Evolutionary conservation across 1,140 invertebrate genomes (phyloP), one percentile per base, ranked within the genome.

Genomic region (Mycetomoellerius zeteki): DNA sequence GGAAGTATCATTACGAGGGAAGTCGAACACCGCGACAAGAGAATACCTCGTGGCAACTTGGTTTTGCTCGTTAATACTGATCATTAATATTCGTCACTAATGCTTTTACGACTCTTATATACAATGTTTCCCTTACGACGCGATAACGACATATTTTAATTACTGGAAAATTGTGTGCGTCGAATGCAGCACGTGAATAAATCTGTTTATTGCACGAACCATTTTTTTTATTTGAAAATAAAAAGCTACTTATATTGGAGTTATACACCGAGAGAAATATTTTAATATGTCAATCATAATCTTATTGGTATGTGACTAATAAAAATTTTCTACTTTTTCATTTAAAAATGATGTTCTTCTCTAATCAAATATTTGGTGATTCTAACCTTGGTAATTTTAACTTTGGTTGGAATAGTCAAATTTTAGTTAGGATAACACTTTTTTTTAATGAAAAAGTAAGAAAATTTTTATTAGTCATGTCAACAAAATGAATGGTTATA

Each of bases 1-100:
- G 69, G 69, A 84, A 84, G 56, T 84, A 75, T 84, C 80, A 84
- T 84, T 84, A 75, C 72, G 69, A 84, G 80, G 37, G 3, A 84
- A 84, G 80, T 73, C 80, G 80, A 84, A 84, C 27, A 62, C 24
- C 56, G 19, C 65, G 80, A 73, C 67, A 73, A 82, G 69, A 75
- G 80, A 84, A 24, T 43, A 72, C 24, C 67, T 47, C 54, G 14
- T 60, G 80, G 56, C 69, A 75, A 50, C 24, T 14, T 19, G 37
- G 54, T 73, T 75, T 84, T 84, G 80, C 80, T 84, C 80, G 54
- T 75, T 84, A 84, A 84, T 75, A 21, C 54, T 5, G 43, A 60
- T 60, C 69, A 84, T 84, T 75, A 84, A 84, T 84, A 84, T 75
- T 75, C 69, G 69, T 75, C 80, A 75, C 24, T 19, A 37, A 75